Percentiles rank a stretch among this genome's conserved stretches.
phyloP scores from a whole-genome alignment of 2,797 vertebrate species.

The Ambastaia sidthimunki region DNA sequence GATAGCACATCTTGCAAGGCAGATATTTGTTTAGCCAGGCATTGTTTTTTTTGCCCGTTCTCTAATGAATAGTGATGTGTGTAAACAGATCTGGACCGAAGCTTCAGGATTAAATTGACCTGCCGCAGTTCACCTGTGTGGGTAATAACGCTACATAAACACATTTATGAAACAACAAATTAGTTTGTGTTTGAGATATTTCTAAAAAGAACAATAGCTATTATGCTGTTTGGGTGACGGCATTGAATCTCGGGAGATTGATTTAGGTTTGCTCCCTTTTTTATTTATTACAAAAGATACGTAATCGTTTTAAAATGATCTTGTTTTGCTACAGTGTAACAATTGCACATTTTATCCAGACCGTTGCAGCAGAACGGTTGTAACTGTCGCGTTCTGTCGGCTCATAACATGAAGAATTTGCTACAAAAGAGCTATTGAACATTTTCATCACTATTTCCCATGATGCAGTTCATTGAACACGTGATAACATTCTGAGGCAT shows the following conservation, averaged over 20 bases:
- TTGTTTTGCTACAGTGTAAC: neutral
- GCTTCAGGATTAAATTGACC: slow-evolving; percentile 31
- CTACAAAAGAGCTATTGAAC: neutral
- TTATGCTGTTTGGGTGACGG: neutral
- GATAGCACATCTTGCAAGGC: slow-evolving; percentile 23
- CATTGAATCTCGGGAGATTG: neutral
- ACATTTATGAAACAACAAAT: slow-evolving; percentile 28
- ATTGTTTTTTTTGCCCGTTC: neutral
- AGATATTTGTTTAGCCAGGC: slow-evolving; percentile 39
- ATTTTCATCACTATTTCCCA: neutral
- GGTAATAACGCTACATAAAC: slow-evolving; percentile 24
- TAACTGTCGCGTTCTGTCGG: too few species aligned
- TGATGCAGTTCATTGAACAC: neutral
- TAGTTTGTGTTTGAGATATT: slow-evolving; percentile 14
- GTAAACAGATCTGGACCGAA: slow-evolving; percentile 5
- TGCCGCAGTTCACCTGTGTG: neutral
- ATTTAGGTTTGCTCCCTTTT: neutral
- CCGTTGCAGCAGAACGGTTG: neutral
- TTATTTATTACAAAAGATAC: slow-evolving; percentile 8
- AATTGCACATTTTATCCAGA: neutral
- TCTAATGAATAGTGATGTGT: slow-evolving; percentile 39
- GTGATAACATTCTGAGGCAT: neutral
- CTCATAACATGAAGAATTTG: neutral
- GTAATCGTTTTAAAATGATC: neutral
- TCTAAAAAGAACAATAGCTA: neutral